phyloP scores from a whole-genome alignment of 30 jellyfish, hydroid and myxozoan genomes.

The Turritopsis dohrnii region DNA sequence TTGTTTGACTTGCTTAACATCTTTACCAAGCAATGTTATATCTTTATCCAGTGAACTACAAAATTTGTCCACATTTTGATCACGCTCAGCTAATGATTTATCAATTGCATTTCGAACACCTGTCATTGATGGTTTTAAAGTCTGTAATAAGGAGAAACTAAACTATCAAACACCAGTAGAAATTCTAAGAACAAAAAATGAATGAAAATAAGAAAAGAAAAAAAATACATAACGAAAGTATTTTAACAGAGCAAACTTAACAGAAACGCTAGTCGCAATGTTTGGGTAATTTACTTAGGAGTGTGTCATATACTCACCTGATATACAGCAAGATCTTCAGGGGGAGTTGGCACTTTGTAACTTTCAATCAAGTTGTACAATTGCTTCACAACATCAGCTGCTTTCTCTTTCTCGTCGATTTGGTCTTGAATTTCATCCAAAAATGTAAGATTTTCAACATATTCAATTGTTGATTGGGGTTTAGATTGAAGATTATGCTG shows the following conservation, averaged over 20 bases:
- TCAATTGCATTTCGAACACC: conserved; percentile 96
- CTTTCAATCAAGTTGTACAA: conserved; percentile 80
- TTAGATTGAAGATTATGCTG: conserved; percentile 51
- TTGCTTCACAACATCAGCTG: conserved; percentile 78
- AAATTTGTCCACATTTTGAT: conserved; percentile 74
- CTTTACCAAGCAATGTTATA: conserved; percentile 66
- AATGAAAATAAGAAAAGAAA: not conserved
- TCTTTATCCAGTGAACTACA: conserved; percentile 88
- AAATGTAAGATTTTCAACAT: conserved; percentile 65
- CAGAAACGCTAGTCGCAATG: too few relatives aligned
- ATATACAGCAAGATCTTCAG: conserved; percentile 95
- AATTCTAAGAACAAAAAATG: not conserved
- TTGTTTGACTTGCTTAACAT: conserved; percentile 75
- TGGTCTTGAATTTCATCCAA: conserved; percentile 81
- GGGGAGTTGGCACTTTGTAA: conserved; percentile 93
- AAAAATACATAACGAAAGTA: not conserved
- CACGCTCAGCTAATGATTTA: conserved; percentile 92
- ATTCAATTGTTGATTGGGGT: conserved; percentile 70
- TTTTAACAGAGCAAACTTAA: conserved; percentile 1
- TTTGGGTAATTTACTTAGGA: too few relatives aligned
- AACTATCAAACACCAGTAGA: not conserved
- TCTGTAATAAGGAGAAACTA: conserved; percentile 32
- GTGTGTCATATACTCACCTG: too few relatives aligned
- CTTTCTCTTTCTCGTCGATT: conserved; percentile 85
- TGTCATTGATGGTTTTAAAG: conserved; percentile 74